Conservation (phyloP, 2,797 vertebrate species). For the Xenopus petersii region DNA sequence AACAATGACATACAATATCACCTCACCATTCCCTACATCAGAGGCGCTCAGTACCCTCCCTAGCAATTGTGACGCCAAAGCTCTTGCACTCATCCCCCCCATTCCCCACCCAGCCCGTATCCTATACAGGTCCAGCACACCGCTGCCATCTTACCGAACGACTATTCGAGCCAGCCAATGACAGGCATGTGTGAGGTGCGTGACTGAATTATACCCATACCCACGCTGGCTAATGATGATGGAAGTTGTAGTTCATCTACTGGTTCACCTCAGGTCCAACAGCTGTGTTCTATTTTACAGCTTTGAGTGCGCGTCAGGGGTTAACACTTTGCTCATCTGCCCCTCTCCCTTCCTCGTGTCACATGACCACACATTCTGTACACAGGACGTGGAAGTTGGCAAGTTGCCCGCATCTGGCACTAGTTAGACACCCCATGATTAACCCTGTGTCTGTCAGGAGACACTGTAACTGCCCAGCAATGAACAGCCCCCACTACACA, state of each 20-base stretch:
- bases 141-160: too few species aligned
- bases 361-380: slow-evolving; percentile 41
- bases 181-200: too few species aligned
- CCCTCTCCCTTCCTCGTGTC: slow-evolving; percentile 34
- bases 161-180: too few species aligned
- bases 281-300: not conserved
- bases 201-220: too few species aligned
- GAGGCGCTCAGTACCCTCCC: not conserved
- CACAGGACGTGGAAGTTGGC: slow-evolving; percentile 48
- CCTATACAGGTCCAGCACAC: too few species aligned
- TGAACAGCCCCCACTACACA: not conserved
- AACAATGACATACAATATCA: slow-evolving; percentile 12
- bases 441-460: slow-evolving; percentile 17
- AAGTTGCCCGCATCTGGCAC: slow-evolving; percentile 32
- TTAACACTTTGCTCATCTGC: slow-evolving; percentile 38
- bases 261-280: not conserved
- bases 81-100: too few species aligned
- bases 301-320: slow-evolving; percentile 13
- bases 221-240: too few species aligned
- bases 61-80: not conserved
- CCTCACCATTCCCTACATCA: not conserved
- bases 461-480: not conserved
- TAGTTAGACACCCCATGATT: slow-evolving; percentile 38
- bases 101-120: too few species aligned
- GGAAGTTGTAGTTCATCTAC: too few species aligned